Percentiles rank a stretch among this genome's conserved stretches.
phyloP scores from a whole-genome alignment of 2,113 vertebrate species.

The Pteropus alecto region DNA sequence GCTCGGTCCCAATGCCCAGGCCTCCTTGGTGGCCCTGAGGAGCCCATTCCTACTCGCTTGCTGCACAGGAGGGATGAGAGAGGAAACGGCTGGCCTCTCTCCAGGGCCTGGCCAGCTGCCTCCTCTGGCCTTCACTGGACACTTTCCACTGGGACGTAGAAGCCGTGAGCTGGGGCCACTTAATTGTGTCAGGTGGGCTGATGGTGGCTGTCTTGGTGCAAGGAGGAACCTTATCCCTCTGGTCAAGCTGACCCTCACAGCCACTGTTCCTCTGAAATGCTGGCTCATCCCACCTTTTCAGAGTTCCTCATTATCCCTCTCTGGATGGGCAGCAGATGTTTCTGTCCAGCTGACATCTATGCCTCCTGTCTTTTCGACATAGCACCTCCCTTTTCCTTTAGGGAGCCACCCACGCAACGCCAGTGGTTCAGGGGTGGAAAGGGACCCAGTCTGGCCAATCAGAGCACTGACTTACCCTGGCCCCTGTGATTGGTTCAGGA shows the following conservation, averaged over 20 bases:
- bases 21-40: background rate
- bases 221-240: background rate
- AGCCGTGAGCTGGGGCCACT: accelerated
- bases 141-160: background rate
- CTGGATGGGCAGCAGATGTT: accelerated
- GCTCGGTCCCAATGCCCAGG: background rate
- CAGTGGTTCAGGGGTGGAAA: background rate
- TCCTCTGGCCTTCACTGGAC: background rate
- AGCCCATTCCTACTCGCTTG: background rate
- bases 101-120: background rate
- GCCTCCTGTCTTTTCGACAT: background rate
- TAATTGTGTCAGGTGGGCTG: background rate
- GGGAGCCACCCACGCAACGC: accelerated
- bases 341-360: background rate
- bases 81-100: accelerated
- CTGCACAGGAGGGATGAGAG: background rate
- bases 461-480: background rate
- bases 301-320: background rate
- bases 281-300: background rate
- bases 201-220: background rate
- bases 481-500: background rate
- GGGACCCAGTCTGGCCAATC: background rate
- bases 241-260: background rate
- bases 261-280: background rate
- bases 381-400: background rate